phyloP scores from a whole-genome alignment of 1,140 invertebrate genomes.

The Drosophila sproati region DNA sequence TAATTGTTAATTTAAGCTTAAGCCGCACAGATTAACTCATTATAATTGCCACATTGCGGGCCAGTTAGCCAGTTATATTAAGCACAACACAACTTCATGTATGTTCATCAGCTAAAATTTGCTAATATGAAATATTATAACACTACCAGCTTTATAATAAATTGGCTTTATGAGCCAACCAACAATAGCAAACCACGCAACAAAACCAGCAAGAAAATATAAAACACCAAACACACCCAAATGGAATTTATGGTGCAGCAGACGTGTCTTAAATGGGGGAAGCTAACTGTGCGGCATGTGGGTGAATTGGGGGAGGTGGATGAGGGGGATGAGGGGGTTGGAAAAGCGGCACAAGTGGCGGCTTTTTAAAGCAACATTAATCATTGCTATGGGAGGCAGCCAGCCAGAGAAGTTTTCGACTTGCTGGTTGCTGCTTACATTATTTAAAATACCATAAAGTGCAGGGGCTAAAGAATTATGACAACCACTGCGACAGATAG shows the following conservation, averaged over 20 bases:
- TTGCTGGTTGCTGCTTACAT: constrained; percentile 54
- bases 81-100: background rate
- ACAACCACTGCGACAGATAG: constrained; percentile 26
- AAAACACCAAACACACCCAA: constrained; percentile 27
- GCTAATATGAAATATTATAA: constrained; percentile 78
- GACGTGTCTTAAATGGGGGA: constrained; percentile 8
- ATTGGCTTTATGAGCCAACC: constrained; percentile 60
- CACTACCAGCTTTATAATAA: constrained; percentile 67
- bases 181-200: constrained; percentile 61
- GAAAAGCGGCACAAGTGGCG: constrained; percentile 66
- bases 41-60: constrained; percentile 13
- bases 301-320: background rate
- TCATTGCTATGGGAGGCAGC: constrained; percentile 63
- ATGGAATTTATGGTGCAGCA: constrained; percentile 63
- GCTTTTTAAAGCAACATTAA: constrained; percentile 77
- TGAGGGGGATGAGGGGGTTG: constrained; percentile 17
- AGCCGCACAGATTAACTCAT: constrained; percentile 36
- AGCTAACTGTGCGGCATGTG: background rate
- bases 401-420: constrained; percentile 13
- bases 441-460: constrained; percentile 63
- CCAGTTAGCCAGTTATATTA: constrained; percentile 1
- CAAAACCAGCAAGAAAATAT: constrained; percentile 34
- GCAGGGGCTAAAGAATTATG: constrained; percentile 62
- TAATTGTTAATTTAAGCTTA: constrained; percentile 34
- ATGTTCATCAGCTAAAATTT: constrained; percentile 44